Percentiles rank a stretch among this genome's conserved stretches.
phyloP scores from a whole-genome alignment of 2,113 vertebrate genomes.

The Ciconia maguari region DNA sequence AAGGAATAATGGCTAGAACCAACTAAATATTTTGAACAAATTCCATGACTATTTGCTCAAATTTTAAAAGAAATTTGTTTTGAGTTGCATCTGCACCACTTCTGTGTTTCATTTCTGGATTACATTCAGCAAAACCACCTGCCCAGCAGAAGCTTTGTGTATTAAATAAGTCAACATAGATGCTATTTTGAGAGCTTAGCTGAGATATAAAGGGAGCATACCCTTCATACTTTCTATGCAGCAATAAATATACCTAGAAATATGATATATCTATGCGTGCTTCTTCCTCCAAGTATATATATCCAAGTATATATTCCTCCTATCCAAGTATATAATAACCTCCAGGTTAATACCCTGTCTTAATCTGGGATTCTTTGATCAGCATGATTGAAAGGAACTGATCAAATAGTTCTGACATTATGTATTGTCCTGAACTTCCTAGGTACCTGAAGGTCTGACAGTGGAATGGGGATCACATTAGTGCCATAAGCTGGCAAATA shows the following conservation, averaged over 20 bases:
- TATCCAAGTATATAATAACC: no score
- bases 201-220: not conserved
- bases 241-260: not conserved
- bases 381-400: not conserved
- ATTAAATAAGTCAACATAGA: not conserved
- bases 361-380: not conserved
- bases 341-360: not conserved
- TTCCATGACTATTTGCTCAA: not conserved
- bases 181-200: constrained; percentile 34
- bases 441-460: not conserved
- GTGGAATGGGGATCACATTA: not conserved
- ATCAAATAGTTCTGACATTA: not conserved
- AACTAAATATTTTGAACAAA: not conserved
- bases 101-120: constrained; percentile 19
- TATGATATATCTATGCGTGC: not conserved
- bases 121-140: constrained; percentile 15
- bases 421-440: not conserved
- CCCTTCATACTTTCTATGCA: not conserved
- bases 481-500: not conserved
- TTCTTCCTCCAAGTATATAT: not conserved
- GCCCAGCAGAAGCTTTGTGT: not conserved
- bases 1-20: not conserved
- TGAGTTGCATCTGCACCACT: not conserved
- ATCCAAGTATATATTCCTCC: not conserved
- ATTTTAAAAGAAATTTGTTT: not conserved